phyloP scores from a whole-genome alignment of 2,113 vertebrate genomes.

The Cryptomyrus ogoouensis region DNA sequence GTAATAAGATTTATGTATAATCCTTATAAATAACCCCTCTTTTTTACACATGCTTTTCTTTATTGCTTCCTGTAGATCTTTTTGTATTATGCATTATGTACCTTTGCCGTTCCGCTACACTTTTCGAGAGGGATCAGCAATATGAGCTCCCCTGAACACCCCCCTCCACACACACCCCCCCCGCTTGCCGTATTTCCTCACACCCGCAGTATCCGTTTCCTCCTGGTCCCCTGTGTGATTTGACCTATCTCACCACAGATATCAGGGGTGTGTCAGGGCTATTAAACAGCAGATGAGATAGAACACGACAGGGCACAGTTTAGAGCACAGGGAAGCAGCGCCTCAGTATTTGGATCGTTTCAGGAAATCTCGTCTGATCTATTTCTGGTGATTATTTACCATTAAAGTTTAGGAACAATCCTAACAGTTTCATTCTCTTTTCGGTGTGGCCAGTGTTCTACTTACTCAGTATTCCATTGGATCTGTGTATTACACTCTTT shows the following conservation, averaged over 20 bases:
- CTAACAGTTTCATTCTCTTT: background rate
- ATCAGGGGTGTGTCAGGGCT: conserved; percentile 36
- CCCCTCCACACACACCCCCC: background rate
- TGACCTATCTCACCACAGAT: conserved; percentile 29
- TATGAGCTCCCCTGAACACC: background rate
- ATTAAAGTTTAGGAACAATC: background rate
- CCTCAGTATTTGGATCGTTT: background rate
- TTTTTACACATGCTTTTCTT: background rate
- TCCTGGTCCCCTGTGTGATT: conserved; percentile 24
- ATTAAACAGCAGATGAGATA: conserved; percentile 44
- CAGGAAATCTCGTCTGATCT: background rate
- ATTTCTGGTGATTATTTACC: background rate
- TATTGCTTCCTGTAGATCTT: background rate
- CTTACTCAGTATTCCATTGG: background rate
- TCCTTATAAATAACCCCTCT: background rate
- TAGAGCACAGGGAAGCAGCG: background rate
- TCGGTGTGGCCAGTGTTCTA: background rate
- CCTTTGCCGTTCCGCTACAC: background rate
- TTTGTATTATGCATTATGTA: background rate
- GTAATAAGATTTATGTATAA: background rate
- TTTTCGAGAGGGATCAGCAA: background rate
- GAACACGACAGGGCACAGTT: conserved; percentile 19
- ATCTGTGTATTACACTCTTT: background rate
- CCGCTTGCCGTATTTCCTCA: background rate
- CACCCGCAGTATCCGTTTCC: conserved; percentile 17